phyloP scores from a whole-genome alignment of 2,113 vertebrate species.

The Nipponia nippon region DNA sequence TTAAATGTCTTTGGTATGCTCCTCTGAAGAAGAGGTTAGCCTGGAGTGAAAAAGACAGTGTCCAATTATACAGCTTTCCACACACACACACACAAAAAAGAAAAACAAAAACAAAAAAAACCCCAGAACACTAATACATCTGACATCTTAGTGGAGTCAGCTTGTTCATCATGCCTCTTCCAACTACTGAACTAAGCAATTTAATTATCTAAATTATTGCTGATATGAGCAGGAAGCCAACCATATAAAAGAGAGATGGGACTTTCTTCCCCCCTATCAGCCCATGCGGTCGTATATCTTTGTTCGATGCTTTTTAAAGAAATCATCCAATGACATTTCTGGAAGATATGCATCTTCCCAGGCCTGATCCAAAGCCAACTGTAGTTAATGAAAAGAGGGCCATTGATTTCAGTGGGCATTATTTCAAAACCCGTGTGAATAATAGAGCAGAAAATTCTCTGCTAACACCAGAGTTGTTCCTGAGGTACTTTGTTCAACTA shows the following conservation, averaged over 20 bases:
- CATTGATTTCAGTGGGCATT: not conserved
- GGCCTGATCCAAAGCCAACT: slow-evolving; percentile 4
- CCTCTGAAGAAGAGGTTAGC: slow-evolving; percentile 17
- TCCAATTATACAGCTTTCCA: slow-evolving; percentile 41
- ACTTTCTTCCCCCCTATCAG: not conserved
- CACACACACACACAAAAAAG: not conserved
- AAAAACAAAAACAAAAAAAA: not conserved
- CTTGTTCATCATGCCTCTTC: slow-evolving; percentile 9
- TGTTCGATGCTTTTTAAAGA: not conserved
- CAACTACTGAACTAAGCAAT: slow-evolving; percentile 52
- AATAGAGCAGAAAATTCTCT: slow-evolving; percentile 10
- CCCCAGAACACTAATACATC: not conserved
- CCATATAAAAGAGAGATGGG: slow-evolving; percentile 5
- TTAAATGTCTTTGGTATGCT: slow-evolving; percentile 23
- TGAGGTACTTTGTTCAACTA: not conserved
- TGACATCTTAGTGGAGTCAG: slow-evolving; percentile 24
- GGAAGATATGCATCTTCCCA: not conserved
- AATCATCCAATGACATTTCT: not conserved
- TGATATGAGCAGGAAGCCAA: slow-evolving; percentile 55
- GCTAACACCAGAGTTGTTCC: not conserved
- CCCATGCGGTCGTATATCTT: not conserved
- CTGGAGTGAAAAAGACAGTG: slow-evolving; percentile 7
- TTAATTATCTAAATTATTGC: slow-evolving; percentile 62
- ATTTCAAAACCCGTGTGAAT: slow-evolving; percentile 3
- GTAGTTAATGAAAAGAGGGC: slow-evolving; percentile 1